Base-by-base conservation (phyloP, 2,113 vertebrate genomes). In the Clarias macrocephalus region DNA sequence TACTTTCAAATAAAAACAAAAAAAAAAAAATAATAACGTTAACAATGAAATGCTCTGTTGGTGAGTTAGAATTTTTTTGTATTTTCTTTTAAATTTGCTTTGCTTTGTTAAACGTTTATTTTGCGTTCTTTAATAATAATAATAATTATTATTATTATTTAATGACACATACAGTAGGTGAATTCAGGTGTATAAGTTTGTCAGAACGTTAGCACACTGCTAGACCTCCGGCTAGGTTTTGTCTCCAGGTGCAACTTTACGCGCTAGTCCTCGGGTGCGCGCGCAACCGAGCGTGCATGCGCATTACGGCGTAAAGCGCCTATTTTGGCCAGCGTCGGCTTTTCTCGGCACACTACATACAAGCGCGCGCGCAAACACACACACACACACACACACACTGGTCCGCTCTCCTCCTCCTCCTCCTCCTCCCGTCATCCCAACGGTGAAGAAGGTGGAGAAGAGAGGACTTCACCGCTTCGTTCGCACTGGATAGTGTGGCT, bases 391-490 rank as follows among this genome's bases (percentile, higher is more conserved):
- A 48, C 48, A 48, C 68, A 42, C 68, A 15, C 21, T 37, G 83
- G n/a, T 70, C 65, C 23, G 15, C 28, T 15, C 80, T 65, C 33
- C 80, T 62, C 56, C 62, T 37, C 23, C 80, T 65, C 33, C 80
- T 62, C 56, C 62, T 37, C 23, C 59, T 83, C 63, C 82, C n/a
- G 4, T 52, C 59, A 25, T 54, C 62, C 30, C 23, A 59, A 60
- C 83, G 83, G 83, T 60, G 68, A 73, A 73, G 83, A 85, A 60
- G 83, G 70, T 84, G 83, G 52, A 73, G 65, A 19, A 19, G 56
- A 28, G 56, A 70, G 19, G 66, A 72, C 70, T 83, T 72, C 80
- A 37, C 42, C 66, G 83, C 66, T 21, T 57, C 72, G 63, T 66
- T 54, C 63, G 52, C 42, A 25, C 37, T 56, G 25, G 65, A 59